phyloP scores from a whole-genome alignment of 1,140 invertebrate species.

The Euura lappo region DNA sequence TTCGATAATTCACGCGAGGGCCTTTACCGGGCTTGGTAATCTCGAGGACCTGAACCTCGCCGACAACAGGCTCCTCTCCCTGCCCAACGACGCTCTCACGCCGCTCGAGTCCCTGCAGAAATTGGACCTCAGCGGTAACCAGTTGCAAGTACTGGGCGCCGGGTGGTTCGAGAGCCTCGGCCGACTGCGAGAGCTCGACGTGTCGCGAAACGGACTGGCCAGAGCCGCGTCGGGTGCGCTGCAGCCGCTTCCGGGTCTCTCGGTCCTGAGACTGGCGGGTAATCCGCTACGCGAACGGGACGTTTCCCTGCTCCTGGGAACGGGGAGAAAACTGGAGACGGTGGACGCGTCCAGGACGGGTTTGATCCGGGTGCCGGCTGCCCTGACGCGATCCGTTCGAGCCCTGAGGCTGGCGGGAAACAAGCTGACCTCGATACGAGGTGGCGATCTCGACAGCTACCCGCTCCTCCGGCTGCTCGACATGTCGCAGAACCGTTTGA shows the following conservation, averaged over 20 bases:
- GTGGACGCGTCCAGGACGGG: constrained; percentile 84
- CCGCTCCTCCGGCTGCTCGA: constrained; percentile 82
- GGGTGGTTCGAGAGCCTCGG: constrained; percentile 69
- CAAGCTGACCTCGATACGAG: constrained; percentile 72
- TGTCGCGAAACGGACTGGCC: constrained; percentile 78
- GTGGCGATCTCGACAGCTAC: constrained; percentile 90
- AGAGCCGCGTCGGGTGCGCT: constrained; percentile 75
- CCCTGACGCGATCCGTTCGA: constrained; percentile 82
- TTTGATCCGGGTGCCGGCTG: constrained; percentile 79
- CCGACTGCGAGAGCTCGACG: constrained; percentile 77
- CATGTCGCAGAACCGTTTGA: constrained; percentile 79
- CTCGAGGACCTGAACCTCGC: constrained; percentile 68
- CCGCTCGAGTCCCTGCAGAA: constrained; percentile 69
- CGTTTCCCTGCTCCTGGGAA: constrained; percentile 69
- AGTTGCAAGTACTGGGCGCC: constrained; percentile 64
- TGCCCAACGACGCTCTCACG: constrained; percentile 65
- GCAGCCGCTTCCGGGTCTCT: constrained; percentile 75
- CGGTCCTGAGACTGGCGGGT: constrained; percentile 76
- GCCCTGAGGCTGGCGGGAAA: constrained; percentile 82
- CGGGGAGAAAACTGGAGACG: constrained; percentile 74
- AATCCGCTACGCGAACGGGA: constrained; percentile 71
- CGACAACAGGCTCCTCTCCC: constrained; percentile 66
- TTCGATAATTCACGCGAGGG: constrained; percentile 57
- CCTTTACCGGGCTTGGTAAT: constrained; percentile 55
- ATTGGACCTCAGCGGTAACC: constrained; percentile 75